These are phyloP conservation scores for Rhabdophis nuchalis DNA, from an alignment of 2,797 vertebrate genomes.

Conservation along the genomic window DNA sequence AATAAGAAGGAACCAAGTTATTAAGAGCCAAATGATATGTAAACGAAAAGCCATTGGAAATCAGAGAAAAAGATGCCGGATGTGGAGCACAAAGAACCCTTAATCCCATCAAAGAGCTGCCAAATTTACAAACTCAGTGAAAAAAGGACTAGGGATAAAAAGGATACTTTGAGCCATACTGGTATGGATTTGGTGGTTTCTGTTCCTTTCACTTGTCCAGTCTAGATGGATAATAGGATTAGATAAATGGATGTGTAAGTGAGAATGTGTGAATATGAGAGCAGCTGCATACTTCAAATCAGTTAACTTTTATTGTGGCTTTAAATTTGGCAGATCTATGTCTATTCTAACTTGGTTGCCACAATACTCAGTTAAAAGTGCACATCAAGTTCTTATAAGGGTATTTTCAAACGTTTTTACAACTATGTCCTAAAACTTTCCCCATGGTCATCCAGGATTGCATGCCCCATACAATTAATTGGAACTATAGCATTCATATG, in stretches of 20 bases:
- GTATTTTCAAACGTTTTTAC: neutral
- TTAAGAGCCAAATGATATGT: neutral
- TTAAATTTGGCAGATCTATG: neutral
- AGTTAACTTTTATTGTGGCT: neutral
- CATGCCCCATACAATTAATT: neutral
- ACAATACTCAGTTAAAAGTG: neutral
- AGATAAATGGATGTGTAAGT: neutral
- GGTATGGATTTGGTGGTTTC: neutral
- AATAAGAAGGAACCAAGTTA: neutral
- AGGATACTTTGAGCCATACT: neutral
- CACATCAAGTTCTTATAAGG: neutral
- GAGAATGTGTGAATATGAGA: neutral
- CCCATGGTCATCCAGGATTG: neutral
- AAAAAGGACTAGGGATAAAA: neutral
- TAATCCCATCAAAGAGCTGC: neutral
- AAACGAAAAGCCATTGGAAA: neutral
- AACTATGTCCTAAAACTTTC: neutral
- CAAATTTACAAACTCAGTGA: neutral
- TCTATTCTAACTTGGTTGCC: neutral
- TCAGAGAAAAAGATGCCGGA: neutral
- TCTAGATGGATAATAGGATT: neutral
- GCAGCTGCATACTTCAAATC: neutral
- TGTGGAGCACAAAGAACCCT: neutral
- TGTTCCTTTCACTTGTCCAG: neutral
- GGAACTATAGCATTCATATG: neutral